Evolutionary conservation across 1,140 invertebrate genomes (phyloP), one percentile per base, ranked within the genome.

Genomic region (Drosophila equinoxialis): DNA sequence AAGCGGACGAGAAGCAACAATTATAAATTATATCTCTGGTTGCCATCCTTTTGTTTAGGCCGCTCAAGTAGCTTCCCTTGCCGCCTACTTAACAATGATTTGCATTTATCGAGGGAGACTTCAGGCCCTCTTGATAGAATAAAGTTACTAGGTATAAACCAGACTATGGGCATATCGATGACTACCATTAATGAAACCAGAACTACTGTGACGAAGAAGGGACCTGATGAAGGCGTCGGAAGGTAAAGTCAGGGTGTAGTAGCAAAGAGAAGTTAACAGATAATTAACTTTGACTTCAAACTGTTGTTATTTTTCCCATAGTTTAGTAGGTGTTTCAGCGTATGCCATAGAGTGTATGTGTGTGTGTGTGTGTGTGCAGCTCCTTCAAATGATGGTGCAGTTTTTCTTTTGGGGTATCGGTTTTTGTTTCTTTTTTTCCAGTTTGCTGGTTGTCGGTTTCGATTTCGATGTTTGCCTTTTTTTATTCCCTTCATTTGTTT

Each of bases 251-350:
- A 6, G 82, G 79, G 78, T 81, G 79, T 74, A n/a, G 79, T 67
- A 58, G 79, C 55, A 54, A 57, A 72, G 79, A 78, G 65, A 79
- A 73, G 83, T 86, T 86, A 83, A 83, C 76, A 82, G 76, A 83
- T 87, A 87, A 86, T 86, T 86, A 86, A 87, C 83, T 87, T 64
- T 76, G 54, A 55, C 30, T 41, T 30, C 55, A 35, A 33, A 30
- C 61, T 48, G 67, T 45, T 76, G 39, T 68, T 72, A 66, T 74
- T 74, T 65, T 81, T 73, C 78, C 73, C 72, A 86, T 82, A 86
- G 83, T 86, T 82, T 82, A 86, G 83, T 87, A 82, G 83, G 83
- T 86, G 83, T 86, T 84, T 67, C 73, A 65, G 73, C 48, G 26
- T 14, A 14, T 35, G 30, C 60, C 45, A 39, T 13, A 13, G 10